Evolutionary conservation across 2,113 vertebrate genomes (phyloP), one percentile per base, ranked within the genome.

Genomic region (Ellobius talpinus): DNA sequence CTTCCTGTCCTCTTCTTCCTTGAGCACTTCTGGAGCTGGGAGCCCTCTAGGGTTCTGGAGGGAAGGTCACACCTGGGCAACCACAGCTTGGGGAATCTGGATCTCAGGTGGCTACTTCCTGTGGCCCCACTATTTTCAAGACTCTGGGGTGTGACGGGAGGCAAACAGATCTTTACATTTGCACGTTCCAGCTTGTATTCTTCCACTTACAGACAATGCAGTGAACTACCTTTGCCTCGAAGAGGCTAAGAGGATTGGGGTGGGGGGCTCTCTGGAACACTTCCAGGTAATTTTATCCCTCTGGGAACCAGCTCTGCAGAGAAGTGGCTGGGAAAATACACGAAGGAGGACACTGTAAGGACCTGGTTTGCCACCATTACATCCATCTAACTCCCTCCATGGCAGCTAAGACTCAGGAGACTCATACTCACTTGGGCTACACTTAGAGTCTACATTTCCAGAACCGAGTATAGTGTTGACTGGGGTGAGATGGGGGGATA

Each of bases 271-370:
- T 12, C 1, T 6, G 42, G 70, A 31, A 39, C 1, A 13, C 14
- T 73, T 91, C 89, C n/a, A 1, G 82, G 66, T 73, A 93, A 70
- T 45, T 73, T 74, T 14, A 89, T 87, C 68, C 65, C 94, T 45
- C 68, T 92, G 90, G 78, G 87, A 94, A 90, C 52, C 0, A 65
- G 26, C 13, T 58, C 92, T 26, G 23, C 33, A 24, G 61, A 90
- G 47, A n/a, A 14, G 16, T 33, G 90, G 0, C 42, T 50, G 78
- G 90, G 81, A 94, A 93, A 65, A 16, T 65, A 36, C 39, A 4
- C 2, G 47, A 50, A 47, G 76, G 23, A 52, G 47, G 19, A 89
- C 45, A 16, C 2, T 7, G 52, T 11, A 70, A 39, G 12, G 12
- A 52, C 13, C 7, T 19, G n/a, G 36, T 63, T 33, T 79, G 39